phyloP scores from a whole-genome alignment of 2,113 vertebrate genomes.

The Phasianus colchicus region DNA sequence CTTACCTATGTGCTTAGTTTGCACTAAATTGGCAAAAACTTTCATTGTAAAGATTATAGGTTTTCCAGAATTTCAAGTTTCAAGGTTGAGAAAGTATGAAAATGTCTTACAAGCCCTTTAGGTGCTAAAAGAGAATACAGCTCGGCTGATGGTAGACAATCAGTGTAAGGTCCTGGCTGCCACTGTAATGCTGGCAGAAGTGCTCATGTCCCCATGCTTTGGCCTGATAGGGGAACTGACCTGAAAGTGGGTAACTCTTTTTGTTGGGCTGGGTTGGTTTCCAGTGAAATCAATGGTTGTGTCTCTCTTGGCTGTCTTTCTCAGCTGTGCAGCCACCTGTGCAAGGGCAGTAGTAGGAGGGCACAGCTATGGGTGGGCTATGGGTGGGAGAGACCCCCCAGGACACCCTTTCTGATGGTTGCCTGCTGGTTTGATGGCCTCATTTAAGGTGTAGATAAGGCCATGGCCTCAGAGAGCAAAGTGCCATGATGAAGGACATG shows the following conservation, averaged over 20 bases:
- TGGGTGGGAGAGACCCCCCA: neutral
- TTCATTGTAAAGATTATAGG: neutral
- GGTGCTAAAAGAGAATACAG: neutral
- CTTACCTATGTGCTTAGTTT: neutral
- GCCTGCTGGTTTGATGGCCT: neutral
- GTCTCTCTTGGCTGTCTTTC: neutral
- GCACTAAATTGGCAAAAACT: neutral
- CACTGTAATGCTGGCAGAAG: fast-evolving
- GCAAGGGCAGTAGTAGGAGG: fast-evolving
- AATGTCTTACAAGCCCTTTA: neutral
- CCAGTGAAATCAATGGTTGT: neutral
- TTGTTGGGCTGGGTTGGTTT: neutral
- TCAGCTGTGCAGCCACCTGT: neutral
- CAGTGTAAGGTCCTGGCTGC: neutral
- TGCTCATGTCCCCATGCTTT: neutral
- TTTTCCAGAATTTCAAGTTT: neutral
- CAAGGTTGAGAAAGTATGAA: neutral
- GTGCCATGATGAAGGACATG: neutral
- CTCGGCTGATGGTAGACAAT: neutral
- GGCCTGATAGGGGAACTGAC: neutral
- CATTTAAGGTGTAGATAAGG: neutral
- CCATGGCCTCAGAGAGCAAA: neutral
- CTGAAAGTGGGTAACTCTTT: neutral
- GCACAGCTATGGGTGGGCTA: neutral
- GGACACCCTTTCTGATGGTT: neutral